Base-by-base conservation (phyloP, 2,888 invertebrate species). In the Pemphredon lugubris region DNA sequence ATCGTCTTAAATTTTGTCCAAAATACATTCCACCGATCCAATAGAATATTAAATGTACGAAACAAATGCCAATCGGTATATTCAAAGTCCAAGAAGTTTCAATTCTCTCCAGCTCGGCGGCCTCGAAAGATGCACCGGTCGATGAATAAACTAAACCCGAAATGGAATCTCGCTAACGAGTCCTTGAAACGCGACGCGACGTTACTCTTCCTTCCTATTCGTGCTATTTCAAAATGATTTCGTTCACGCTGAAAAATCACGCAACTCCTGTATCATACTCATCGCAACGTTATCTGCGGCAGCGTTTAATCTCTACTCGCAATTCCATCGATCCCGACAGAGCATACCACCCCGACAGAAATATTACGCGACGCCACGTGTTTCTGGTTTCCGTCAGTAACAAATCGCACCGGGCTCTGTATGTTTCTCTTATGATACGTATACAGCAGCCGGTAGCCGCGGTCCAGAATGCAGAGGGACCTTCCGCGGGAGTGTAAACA, bases 401-500 rank as follows among this genome's bases (percentile, higher is more conserved):
- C 60, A 60, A 68, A 47, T 60, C 51, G 23, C 30, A 6, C 18
- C 7, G 7, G 7, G 39, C n/a, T 40, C 23, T 42, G 78, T 76
- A 40, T 78, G 69, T 78, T 79, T 78, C 61, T 64, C 57, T 65
- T 70, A 26, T 23, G 32, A 30, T 51, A 58, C 20, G 23, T 60
- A 54, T 44, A 58, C 55, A 42, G 48, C 21, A 26, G 40, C 18
- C 64, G 39, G 45, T 58, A 50, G 55, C 47, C 47, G 7, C 18
- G 47, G 61, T 32, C 20, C 34, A 37, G 34, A 60, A 61, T 37
- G 14, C 11, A 16, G 16, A 48, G 44, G 40, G 26, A 51, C 51
- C 50, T 54, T 73, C 63, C 42, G 47, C 26, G 32, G 14, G 44
- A 51, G 51, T 44, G 45, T 79, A 79, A 78, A 76, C 61, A 79